Evolutionary conservation across 2,888 invertebrate genomes (phyloP), one percentile per base, ranked within the genome.

Genomic region (Spilarctia lutea): DNA sequence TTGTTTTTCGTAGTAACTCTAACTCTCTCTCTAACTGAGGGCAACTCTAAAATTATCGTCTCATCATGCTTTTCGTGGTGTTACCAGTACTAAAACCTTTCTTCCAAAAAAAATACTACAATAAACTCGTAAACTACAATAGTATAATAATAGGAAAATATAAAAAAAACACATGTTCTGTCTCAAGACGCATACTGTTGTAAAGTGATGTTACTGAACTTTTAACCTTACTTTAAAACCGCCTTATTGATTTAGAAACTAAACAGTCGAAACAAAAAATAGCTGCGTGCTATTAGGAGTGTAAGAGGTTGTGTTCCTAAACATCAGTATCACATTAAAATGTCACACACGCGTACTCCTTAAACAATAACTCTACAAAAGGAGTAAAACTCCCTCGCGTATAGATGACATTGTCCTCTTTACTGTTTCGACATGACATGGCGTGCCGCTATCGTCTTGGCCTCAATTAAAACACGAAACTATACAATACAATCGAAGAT

Each of bases 371-470:
- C 71, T 75, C 83, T 81, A 76, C 81, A 87, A 83, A 82, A 86
- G 89, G 86, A 88, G 86, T 85, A 87, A 87, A 86, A 87, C 80
- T 86, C 91, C 91, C 90, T 79, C 75, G 89, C 85, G 90, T 82
- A 77, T 71, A 76, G 75, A 69, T 82, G 88, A 86, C 88, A 86
- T 84, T 89, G 91, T 80, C 88, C 90, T 81, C 87, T 78, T 88
- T 91, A 82, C 68, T 71, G 68, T 66, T 48, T 68, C 52, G 73
- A 39, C 71, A 79, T 82, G 76, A 79, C 69, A 79, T 83, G 78
- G 81, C 79, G 79, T 82, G 77, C 77, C 78, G 75, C 76, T 82
- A 83, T 76, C 71, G 48, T 79, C 82, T 79, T 82, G 82, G 73
- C 85, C 85, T 80, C 79, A 82, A 82, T 84, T 33, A 71, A 16